Evolutionary conservation across 2,888 invertebrate genomes (phyloP), one percentile per base, ranked within the genome.

Genomic region (Scaptomyza flava): DNA sequence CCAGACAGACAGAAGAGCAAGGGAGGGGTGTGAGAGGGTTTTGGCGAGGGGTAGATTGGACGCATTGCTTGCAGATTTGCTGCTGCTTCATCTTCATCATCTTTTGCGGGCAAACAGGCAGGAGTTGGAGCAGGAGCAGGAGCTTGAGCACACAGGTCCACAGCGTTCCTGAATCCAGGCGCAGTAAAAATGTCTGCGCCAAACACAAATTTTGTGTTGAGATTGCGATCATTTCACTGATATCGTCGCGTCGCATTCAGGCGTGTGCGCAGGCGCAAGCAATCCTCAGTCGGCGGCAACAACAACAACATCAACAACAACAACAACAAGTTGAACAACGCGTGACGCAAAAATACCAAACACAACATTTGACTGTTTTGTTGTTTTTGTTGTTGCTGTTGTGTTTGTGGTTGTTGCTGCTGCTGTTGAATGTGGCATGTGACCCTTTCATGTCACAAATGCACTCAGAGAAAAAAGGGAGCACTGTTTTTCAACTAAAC

Each of bases 291-390:
- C 63, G 54, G n/a, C 57, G 51, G 12, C 64, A 68, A 41, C 66
- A 62, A 7, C 50, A 17, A 7, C 41, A 56, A 38, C 56, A 57
- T 3, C 60, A 62, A 31, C 56, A 67, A 46, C 61, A 68, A 36
- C 60, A 56, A 52, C 62, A 78, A 74, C 65, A 77, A 69, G 61
- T 72, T 78, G 68, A 82, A 72, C 74, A 77, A 85, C 81, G 89
- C 89, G 90, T 90, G 90, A 89, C 89, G 86, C 83, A 89, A 83
- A 90, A 90, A 89, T 89, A 84, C 87, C 77, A 85, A 86, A 70
- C 69, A 79, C 64, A 81, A 79, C 67, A 73, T 80, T 77, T 80
- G 70, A 87, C 80, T 79, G 70, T 76, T 59, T 59, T 64, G 27
- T 63, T 65, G 63, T 59, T 74, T 69, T 60, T 68, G 54, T 52